Evolutionary conservation across 2,888 invertebrate species (phyloP), one percentile per base, ranked within the genome.

Genomic region (Prosopocoilus inquinatus): DNA sequence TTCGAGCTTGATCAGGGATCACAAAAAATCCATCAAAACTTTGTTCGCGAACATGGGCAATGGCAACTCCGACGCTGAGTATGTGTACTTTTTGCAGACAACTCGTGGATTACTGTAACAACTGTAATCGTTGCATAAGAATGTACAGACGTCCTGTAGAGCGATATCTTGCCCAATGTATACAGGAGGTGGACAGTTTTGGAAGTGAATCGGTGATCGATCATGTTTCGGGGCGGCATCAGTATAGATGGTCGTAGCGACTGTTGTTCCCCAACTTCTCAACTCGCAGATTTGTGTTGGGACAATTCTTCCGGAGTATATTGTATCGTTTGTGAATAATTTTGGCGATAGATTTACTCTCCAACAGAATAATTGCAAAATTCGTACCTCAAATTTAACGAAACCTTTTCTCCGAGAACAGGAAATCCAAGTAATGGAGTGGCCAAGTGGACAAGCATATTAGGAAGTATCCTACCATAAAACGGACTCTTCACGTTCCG

Each of bases 351-450:
- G 12, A n/a, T 44, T 44, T 15, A 44, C 8, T 11, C 11, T 41
- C 9, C 43, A 8, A 41, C 52, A 52, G 36, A 47, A 52, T 52
- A 35, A 48, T 36, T 50, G 49, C 20, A 11, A 39, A 16, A 12
- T 47, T 34, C 53, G 48, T n/a, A 50, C 38, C 3, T 35, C 53
- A 16, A 48, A 38, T 16, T 35, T 53, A n/a, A 53, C 47, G 9
- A 32, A 9, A 36, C n/a, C 36, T 11, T 47, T 53, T 16, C n/a
- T 53, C 16, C 32, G 36, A 15, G n/a, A 12, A 9, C 11, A 47
- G 12, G 43, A 51, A 13, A 47, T 51, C 15, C 11, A 9, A 16
- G 13, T 47, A n/a, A 9, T 47, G 33, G 28, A 50, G 38, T 39
- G 28, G 20, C 48, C 48, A 34, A 47, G 8, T 52, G 28, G 46